Conservation (phyloP, 2,888 invertebrate species). For the Epistrophe grossulariae region DNA sequence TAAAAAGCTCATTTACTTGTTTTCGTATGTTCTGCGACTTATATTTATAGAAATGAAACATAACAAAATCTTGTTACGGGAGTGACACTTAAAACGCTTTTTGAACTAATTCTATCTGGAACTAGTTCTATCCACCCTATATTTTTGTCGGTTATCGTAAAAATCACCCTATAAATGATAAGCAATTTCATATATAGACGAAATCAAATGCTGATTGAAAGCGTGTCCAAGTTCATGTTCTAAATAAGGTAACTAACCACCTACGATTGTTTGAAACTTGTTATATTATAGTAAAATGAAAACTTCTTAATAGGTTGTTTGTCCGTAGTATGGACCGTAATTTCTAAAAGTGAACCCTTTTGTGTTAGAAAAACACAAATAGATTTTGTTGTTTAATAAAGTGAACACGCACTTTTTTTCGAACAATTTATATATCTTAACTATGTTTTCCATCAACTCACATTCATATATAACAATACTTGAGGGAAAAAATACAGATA, state of each 20-base stretch:
- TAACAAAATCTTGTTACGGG: too few relatives aligned
- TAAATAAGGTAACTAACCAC: not conserved
- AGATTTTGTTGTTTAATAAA: conserved; percentile 18
- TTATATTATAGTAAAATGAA: conserved; percentile 11
- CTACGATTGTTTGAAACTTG: not conserved
- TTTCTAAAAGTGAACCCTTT: conserved; percentile 27
- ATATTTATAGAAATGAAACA: too few relatives aligned
- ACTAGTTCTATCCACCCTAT: too few relatives aligned
- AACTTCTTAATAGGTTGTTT: conserved; percentile 12
- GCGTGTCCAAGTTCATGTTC: conserved; percentile 23
- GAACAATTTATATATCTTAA: not conserved
- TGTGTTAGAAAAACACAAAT: conserved; percentile 18
- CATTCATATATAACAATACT: conserved; percentile 1
- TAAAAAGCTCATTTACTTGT: too few relatives aligned
- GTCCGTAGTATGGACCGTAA: not conserved
- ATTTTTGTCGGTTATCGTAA: too few relatives aligned
- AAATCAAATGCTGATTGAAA: conserved; percentile 1
- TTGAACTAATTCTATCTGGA: too few relatives aligned
- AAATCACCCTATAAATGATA: too few relatives aligned
- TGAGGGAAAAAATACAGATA: not conserved
- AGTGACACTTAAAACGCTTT: too few relatives aligned
- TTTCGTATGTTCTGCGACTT: too few relatives aligned
- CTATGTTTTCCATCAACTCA: not conserved
- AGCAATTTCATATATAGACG: not conserved
- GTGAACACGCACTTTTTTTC: conserved; percentile 40